Base-by-base conservation (phyloP, 2,888 invertebrate genomes). In the Cyrtodaria siliqua region DNA sequence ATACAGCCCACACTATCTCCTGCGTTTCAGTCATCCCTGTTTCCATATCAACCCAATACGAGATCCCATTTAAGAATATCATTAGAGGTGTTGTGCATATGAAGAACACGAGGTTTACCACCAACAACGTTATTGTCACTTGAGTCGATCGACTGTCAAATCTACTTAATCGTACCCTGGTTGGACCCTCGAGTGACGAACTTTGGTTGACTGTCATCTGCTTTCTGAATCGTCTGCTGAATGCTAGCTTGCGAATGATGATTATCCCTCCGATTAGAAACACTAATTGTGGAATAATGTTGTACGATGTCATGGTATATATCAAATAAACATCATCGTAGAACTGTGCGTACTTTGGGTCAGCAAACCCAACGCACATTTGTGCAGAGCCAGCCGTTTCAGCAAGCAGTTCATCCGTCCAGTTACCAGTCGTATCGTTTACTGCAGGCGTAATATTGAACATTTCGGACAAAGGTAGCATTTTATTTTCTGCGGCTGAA, bases 1-100 rank as follows among this genome's bases (percentile, higher is more conserved):
- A 18, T 12, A 59, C 24, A 4, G 67, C 67, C 67, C 67, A 67
- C 4, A 67, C 29, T 50, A 67, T 52, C 20, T 67, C 67, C 20
- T 67, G 67, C n/a, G 42, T 26, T 52, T 26, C 42, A 0, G 67
- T 67, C 67, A 67, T 67, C 2, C 67, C 67, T 1, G 8, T 53
- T 23, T 59, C 29, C 3, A 9, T 8, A 42, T 67, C 52, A 16
- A 67, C 44, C 59, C 59, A 59, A 18, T 18, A 12, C 20, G 27
- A 18, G 6, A 49, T 18, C 9, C 59, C 59, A 16, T 49, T 12
- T 20, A 67, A 9, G 52, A 59, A 67, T 12, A 67, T 33, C 6
- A 29, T 4, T 0, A 52, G 40, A 0, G 67, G 67, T 24, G 67
- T 59, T 23, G 59, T 53, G 29, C 26, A 40, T 16, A 59, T 16